Percentiles rank a stretch among this genome's conserved stretches.
Evolutionary conservation across 2,113 vertebrate species (phyloP).

Genomic region (Dasyornis broadbenti): DNA sequence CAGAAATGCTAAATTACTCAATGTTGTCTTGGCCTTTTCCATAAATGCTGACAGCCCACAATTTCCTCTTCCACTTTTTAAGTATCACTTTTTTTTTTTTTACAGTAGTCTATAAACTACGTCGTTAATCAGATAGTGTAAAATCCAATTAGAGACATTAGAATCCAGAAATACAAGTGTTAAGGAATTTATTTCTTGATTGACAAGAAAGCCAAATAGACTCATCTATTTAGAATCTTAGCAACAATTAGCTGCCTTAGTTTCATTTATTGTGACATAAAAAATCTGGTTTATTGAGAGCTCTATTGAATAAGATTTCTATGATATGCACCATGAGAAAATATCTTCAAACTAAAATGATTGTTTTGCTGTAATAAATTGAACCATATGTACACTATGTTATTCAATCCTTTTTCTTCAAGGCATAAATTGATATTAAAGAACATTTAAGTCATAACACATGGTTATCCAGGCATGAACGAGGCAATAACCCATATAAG

Average conservation of each 20-base stretch:
- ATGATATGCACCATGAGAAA: slow-evolving; percentile 82
- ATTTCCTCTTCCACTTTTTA: slow-evolving; percentile 68
- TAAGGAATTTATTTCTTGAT: slow-evolving; percentile 84
- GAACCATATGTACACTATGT: slow-evolving; percentile 85
- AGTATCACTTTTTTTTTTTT: slow-evolving; percentile 67
- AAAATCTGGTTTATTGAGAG: slow-evolving; percentile 86
- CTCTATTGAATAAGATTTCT: slow-evolving; percentile 84
- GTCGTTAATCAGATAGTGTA: slow-evolving; percentile 80
- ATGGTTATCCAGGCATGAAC: slow-evolving; percentile 89
- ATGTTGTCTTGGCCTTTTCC: slow-evolving; percentile 57
- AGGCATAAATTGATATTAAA: slow-evolving; percentile 86
- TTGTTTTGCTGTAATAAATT: slow-evolving; percentile 88
- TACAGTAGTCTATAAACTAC: slow-evolving; percentile 75
- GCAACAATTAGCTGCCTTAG: slow-evolving; percentile 83
- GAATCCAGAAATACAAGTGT: slow-evolving; percentile 83
- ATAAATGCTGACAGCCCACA: slow-evolving; percentile 67
- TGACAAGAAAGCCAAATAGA: slow-evolving; percentile 84
- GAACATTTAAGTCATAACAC: slow-evolving; percentile 91
- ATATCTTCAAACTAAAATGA: slow-evolving; percentile 85
- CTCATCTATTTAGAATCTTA: slow-evolving; percentile 83
- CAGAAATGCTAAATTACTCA: slow-evolving; percentile 47
- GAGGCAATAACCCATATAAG: slow-evolving; percentile 92
- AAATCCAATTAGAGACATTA: slow-evolving; percentile 83
- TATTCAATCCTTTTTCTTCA: slow-evolving; percentile 86
- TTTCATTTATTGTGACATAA: slow-evolving; percentile 88